These are phyloP conservation scores for Hypercompe scribonia DNA, from an alignment of 2,888 invertebrate genomes.

Conservation along the genomic window DNA sequence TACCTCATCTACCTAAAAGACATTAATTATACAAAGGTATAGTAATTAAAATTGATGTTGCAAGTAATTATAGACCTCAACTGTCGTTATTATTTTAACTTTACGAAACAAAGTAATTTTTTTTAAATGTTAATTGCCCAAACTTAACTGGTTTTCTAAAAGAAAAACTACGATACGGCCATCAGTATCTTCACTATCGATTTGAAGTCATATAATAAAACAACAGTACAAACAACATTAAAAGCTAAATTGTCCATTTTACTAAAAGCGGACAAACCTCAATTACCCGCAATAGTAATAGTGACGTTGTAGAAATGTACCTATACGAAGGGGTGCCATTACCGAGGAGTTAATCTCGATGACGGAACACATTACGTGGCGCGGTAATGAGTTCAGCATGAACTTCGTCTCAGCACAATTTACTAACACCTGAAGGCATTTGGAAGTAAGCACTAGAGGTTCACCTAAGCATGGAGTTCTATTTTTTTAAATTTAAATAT, in stretches of 20 bases:
- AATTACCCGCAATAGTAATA: constrained; percentile 82
- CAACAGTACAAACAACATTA: constrained; percentile 71
- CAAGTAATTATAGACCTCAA: not conserved
- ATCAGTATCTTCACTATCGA: constrained; percentile 51
- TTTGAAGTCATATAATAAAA: constrained; percentile 62
- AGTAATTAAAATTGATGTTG: not conserved
- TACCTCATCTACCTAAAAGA: no score
- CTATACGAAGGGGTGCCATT: constrained; percentile 76
- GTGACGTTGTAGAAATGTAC: constrained; percentile 77
- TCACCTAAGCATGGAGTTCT: constrained; percentile 1
- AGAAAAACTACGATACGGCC: constrained; percentile 22
- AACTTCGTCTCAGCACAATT: constrained; percentile 75
- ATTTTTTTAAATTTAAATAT: no score
- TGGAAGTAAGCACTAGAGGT: constrained; percentile 51
- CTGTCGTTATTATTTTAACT: not conserved
- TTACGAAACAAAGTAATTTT: not conserved
- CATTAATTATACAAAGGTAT: not conserved
- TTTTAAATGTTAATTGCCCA: not conserved
- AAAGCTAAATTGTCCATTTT: constrained; percentile 81
- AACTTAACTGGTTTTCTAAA: constrained; percentile 7
- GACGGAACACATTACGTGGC: constrained; percentile 83
- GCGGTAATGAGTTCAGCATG: constrained; percentile 82
- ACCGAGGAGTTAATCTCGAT: constrained; percentile 83
- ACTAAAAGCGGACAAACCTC: constrained; percentile 84
- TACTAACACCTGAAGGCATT: constrained; percentile 80